Evolutionary conservation across 1,140 invertebrate genomes (phyloP).

Genomic region (Eubasilissa regina): DNA sequence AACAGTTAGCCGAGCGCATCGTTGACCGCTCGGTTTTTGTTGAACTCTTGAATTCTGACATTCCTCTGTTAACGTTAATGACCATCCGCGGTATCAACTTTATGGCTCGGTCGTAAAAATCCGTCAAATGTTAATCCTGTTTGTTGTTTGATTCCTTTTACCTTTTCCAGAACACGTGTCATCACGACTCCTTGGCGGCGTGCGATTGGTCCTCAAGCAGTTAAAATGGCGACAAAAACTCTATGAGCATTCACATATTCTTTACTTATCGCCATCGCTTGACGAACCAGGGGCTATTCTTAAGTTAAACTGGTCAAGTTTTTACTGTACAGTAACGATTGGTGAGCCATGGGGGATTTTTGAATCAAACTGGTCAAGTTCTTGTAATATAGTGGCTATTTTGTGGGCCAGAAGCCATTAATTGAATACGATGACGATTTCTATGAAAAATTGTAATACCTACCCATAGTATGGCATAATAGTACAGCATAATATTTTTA

Average conservation of each 20-base stretch:
- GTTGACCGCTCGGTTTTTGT: not conserved
- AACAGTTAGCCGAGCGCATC: not conserved
- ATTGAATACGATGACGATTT: no score
- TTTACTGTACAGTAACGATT: not conserved
- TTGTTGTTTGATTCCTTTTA: conserved; percentile 47
- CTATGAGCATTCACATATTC: conserved; percentile 27
- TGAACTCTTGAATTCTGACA: not conserved
- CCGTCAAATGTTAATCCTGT: conserved; percentile 48
- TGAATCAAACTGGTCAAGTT: not conserved
- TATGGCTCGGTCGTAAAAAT: conserved; percentile 37
- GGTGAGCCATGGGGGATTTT: not conserved
- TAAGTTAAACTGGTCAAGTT: not conserved
- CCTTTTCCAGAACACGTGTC: conserved; percentile 16
- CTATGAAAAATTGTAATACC: no score
- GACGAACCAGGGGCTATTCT: not conserved
- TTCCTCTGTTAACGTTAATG: conserved; percentile 22
- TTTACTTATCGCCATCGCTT: not conserved
- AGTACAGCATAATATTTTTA: no score
- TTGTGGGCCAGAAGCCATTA: no score
- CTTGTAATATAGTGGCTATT: no score
- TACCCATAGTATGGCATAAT: no score
- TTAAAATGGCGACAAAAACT: conserved; percentile 31
- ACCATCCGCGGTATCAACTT: conserved; percentile 6
- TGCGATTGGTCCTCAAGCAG: not conserved
- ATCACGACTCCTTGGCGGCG: not conserved